Evolutionary conservation across 1,140 invertebrate genomes (phyloP), one percentile per base, ranked within the genome.

Genomic region (Popillia japonica): DNA sequence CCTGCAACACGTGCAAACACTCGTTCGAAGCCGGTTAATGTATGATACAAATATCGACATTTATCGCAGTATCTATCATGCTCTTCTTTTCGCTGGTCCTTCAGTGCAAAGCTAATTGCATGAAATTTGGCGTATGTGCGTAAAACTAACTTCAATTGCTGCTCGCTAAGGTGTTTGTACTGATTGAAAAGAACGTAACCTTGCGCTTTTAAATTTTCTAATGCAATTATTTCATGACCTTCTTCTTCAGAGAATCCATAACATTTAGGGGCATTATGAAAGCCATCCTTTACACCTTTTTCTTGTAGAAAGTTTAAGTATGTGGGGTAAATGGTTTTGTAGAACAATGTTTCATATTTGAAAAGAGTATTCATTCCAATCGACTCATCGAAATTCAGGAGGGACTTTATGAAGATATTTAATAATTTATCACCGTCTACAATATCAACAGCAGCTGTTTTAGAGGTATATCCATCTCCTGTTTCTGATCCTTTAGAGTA

Each of bases 21-120:
- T 8, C 17, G 8, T 72, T 72, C 23, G 27, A 11, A 11, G 27
- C 68, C 14, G 10, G 23, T n/a, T 17, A 72, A 34, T 23, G 9
- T 7, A 0, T 8, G 7, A 40, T 40, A 72, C 10, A 27, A 6
- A n/a, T 72, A 72, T 61, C 10, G 59, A 22, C 7, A 20, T 40
- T 20, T 8, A 11, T 72, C 68, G 27, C 23, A 27, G 27, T 23
- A 27, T 14, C 20, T 22, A 6, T 72, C 68, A 17, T 72, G 40
- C 8, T 23, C 8, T 72, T 72, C 68, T 17, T 10, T 27, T 72
- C 27, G 68, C 17, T 72, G 68, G 27, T 72, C 68, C 20, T 72
- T 1, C 23, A 72, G 10, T 6, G 68, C 68, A 10, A 72, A 72
- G 14, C 10, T 23, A 10, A 40, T 40, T 0, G 68, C 68, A 4